Conservation (phyloP, 92 coral and sea anemone genomes). For the Heteractis magnifica region DNA sequence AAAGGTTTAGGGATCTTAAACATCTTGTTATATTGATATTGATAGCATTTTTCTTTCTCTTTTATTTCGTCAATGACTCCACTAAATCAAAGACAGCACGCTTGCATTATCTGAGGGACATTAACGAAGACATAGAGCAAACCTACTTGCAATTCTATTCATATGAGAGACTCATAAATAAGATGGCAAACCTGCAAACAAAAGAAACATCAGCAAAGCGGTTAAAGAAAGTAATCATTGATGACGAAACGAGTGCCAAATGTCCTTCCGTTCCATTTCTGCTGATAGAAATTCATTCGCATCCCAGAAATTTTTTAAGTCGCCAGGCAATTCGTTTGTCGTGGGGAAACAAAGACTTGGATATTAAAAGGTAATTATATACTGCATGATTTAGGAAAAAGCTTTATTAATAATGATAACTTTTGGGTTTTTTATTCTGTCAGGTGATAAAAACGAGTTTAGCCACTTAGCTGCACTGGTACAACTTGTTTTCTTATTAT, state of each 20-base stretch:
- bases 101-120: not conserved
- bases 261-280: slow-evolving; percentile 54
- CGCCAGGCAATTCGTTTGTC: slow-evolving; percentile 78
- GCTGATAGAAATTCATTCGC: slow-evolving; percentile 64
- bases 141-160: not conserved
- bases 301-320: slow-evolving; percentile 53
- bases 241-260: slow-evolving; percentile 14
- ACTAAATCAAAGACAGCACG: not conserved
- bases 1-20: not conserved
- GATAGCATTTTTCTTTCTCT: not conserved
- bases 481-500: too few species aligned
- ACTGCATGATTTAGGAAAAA: too few species aligned
- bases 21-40: not conserved
- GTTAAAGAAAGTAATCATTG: not conserved
- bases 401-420: too few species aligned
- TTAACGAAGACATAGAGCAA: not conserved
- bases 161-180: not conserved
- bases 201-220: not conserved
- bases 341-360: slow-evolving; percentile 70
- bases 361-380: slow-evolving; percentile 27
- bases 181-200: not conserved
- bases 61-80: not conserved
- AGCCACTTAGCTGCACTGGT: not conserved
- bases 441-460: too few species aligned
- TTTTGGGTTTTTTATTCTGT: too few species aligned